Percentiles rank a stretch among this genome's conserved stretches.
Conservation (phyloP, 1,140 invertebrate genomes). For the Penaeus chinensis region DNA sequence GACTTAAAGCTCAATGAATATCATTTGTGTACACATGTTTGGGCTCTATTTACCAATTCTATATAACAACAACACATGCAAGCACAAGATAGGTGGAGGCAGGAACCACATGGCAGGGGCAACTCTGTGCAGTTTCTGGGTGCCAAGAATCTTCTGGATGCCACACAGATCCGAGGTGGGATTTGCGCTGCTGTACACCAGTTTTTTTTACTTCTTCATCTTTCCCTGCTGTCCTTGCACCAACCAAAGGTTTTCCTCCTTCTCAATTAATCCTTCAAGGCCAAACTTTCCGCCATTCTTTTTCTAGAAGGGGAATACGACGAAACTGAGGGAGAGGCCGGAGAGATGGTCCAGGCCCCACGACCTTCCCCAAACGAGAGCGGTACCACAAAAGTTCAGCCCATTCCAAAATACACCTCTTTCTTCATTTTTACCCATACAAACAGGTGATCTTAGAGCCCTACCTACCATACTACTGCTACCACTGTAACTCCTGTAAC, state of each 20-base stretch:
- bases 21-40: too few relatives aligned
- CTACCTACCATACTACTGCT: constrained; percentile 28
- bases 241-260: constrained; percentile 24
- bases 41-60: too few relatives aligned
- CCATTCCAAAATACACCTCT: constrained; percentile 93
- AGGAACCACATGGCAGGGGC: too few relatives aligned
- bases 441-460: constrained; percentile 80
- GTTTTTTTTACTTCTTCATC: background rate
- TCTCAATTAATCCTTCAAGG: constrained; percentile 29
- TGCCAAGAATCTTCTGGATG: too few relatives aligned
- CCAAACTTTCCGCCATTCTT: constrained; percentile 44
- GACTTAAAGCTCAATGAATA: too few relatives aligned
- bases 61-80: too few relatives aligned
- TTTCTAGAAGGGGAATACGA: constrained; percentile 67
- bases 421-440: constrained; percentile 97
- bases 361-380: constrained; percentile 84
- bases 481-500: constrained; percentile 42
- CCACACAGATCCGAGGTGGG: too few relatives aligned
- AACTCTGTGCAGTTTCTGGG: too few relatives aligned
- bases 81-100: too few relatives aligned
- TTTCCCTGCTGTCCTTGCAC: constrained; percentile 32
- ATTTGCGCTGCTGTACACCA: background rate
- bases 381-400: constrained; percentile 85
- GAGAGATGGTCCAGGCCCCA: constrained; percentile 69
- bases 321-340: constrained; percentile 69